Conservation (phyloP, 2,113 vertebrate genomes). For the Eonycteris spelaea region DNA sequence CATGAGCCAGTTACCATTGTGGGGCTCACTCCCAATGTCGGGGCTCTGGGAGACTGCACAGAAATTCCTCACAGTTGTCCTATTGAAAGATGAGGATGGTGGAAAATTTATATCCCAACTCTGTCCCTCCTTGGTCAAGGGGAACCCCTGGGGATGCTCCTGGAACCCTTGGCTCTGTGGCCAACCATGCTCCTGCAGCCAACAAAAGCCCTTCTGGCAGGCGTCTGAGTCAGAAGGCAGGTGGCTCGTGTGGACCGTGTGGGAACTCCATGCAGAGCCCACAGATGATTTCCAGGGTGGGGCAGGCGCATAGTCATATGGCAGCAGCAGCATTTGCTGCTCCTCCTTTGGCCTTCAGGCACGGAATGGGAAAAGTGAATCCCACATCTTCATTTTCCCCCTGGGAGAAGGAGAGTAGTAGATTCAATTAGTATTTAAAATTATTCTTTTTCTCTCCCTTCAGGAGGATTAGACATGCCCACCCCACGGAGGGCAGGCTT, state of each 20-base stretch:
- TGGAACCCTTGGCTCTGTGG: neutral
- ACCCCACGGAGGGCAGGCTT: neutral
- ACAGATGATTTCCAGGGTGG: neutral
- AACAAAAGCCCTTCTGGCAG: neutral
- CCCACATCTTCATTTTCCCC: neutral
- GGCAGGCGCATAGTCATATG: neutral
- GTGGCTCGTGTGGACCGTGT: neutral
- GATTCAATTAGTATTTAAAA: neutral
- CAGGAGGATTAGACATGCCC: neutral
- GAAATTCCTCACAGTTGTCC: neutral
- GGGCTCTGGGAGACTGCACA: neutral
- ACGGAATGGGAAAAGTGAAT: neutral
- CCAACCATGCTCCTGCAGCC: neutral
- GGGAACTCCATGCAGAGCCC: neutral
- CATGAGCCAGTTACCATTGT: neutral
- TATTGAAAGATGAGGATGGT: neutral
- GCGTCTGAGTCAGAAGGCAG: neutral
- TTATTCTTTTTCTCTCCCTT: neutral
- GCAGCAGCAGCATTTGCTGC: neutral
- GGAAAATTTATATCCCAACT: neutral
- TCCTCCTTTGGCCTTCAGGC: neutral
- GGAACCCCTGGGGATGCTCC: neutral
- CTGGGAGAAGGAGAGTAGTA: neutral
- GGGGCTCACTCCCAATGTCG: neutral
- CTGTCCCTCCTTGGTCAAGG: neutral